phyloP scores from a whole-genome alignment of 2,888 invertebrate genomes.

The Salticus scenicus region DNA sequence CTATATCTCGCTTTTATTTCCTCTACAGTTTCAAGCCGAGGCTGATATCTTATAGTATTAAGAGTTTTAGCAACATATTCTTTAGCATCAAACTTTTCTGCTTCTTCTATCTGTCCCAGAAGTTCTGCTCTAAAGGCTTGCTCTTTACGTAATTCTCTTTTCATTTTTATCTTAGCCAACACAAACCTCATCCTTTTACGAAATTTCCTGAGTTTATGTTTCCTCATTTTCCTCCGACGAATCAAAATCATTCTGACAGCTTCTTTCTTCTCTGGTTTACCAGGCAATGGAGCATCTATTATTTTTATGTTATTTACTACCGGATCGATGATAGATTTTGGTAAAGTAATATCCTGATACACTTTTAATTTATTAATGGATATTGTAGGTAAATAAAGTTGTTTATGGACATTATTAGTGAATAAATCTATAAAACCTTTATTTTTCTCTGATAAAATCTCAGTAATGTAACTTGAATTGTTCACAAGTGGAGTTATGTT shows the following conservation, averaged over 20 bases:
- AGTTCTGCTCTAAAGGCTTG: slow-evolving; percentile 84
- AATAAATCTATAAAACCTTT: slow-evolving; percentile 3
- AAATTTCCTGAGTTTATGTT: slow-evolving; percentile 87
- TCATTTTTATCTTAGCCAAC: slow-evolving; percentile 82
- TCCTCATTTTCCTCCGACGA: slow-evolving; percentile 88
- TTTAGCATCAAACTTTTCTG: slow-evolving; percentile 85
- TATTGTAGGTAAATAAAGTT: slow-evolving; percentile 34
- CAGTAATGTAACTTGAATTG: neutral
- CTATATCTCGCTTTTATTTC: slow-evolving; percentile 53
- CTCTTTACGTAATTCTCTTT: slow-evolving; percentile 84
- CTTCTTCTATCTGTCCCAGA: slow-evolving; percentile 82
- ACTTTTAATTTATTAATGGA: slow-evolving; percentile 36
- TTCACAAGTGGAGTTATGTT: no score
- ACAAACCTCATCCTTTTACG: slow-evolving; percentile 86
- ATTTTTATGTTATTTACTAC: neutral
- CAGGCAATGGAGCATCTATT: slow-evolving; percentile 29
- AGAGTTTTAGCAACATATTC: slow-evolving; percentile 83
- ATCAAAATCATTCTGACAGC: slow-evolving; percentile 67
- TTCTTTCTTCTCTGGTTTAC: slow-evolving; percentile 43
- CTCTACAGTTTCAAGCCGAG: slow-evolving; percentile 50
- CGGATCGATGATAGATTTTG: slow-evolving; percentile 30
- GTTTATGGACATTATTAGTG: neutral
- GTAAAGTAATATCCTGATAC: slow-evolving; percentile 23
- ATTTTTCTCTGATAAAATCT: neutral
- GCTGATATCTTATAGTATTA: slow-evolving; percentile 42